A percentile compares a stretch with the other conserved stretches of the same genome.
phyloP scores from a whole-genome alignment of 2,113 vertebrate species.

The Tetrao urogallus region DNA sequence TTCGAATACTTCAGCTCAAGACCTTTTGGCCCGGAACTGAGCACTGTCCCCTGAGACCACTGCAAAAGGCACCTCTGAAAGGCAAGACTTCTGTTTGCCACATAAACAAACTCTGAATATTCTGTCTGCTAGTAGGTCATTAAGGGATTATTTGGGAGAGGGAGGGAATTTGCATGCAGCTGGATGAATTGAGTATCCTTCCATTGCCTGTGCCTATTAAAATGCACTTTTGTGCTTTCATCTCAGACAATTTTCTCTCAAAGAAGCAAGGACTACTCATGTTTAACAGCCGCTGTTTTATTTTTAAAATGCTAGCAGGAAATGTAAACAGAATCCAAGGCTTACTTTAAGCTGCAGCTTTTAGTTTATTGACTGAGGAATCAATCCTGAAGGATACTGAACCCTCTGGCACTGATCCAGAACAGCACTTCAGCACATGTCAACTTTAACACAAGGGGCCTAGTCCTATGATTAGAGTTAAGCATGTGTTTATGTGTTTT shows the following conservation, averaged over 20 bases:
- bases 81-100: background rate
- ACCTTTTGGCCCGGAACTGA: background rate
- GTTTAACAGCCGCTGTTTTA: background rate
- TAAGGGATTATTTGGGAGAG: constrained; percentile 41
- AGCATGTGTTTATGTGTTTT: constrained; percentile 64
- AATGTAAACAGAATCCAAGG: constrained; percentile 44
- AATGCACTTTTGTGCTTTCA: background rate
- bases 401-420: constrained; percentile 34
- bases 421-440: constrained; percentile 54
- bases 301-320: constrained; percentile 42
- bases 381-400: constrained; percentile 47
- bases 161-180: background rate
- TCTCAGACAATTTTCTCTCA: background rate
- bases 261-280: background rate
- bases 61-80: background rate
- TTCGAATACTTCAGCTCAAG: background rate
- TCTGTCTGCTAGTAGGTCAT: background rate
- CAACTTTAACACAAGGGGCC: constrained; percentile 41
- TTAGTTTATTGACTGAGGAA: constrained; percentile 41
- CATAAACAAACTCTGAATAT: background rate
- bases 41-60: background rate
- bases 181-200: background rate
- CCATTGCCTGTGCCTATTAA: background rate
- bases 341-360: constrained; percentile 8
- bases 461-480: constrained; percentile 58